Base-by-base conservation (phyloP, 2,113 vertebrate species). In the Micronycteris hirsuta region DNA sequence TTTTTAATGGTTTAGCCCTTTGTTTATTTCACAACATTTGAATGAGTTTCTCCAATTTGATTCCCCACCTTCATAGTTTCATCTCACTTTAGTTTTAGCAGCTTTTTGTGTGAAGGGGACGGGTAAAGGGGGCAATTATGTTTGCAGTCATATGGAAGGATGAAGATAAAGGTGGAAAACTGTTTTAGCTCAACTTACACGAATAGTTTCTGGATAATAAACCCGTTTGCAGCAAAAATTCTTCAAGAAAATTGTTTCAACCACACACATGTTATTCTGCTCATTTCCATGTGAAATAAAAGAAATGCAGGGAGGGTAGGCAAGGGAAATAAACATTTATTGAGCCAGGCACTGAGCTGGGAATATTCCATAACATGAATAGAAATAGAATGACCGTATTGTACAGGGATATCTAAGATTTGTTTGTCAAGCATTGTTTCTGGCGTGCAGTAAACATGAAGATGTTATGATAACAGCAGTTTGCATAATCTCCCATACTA, bases 281-380 rank as follows among this genome's bases (percentile, higher is more conserved):
- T 45, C 3, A 63, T 68, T 38, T 45, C 36, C 41, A 36, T 36
- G 52, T 83, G 20, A 92, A 96, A 83, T 67, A 58, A 65, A 92
- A 84, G n/a, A 93, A 73, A 80, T 36, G 81, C 41, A 85, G 33
- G 33, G 82, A 92, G 28, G 22, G 19, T 85, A 94, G 74, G 61
- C 83, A 93, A 95, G 61, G n/a, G 89, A 91, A 97, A 97, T 83
- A 96, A 85, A 93, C 58, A 89, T 97, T 96, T 96, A 97, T 96
- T 97, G 81, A 96, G 68, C 56, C 91, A 96, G 86, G 70, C 86
- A 97, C 89, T 86, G 95, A 91, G 56, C 82, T 95, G 63, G 36
- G 8, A 80, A 83, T 94, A 95, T 96, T 94, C 63, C 89, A 65
- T 92, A 96, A 95, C 63, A 93, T 77, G 71, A 96, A 47, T 70